Base-by-base conservation (phyloP, 2,888 invertebrate genomes). In the Byasa hedistus region DNA sequence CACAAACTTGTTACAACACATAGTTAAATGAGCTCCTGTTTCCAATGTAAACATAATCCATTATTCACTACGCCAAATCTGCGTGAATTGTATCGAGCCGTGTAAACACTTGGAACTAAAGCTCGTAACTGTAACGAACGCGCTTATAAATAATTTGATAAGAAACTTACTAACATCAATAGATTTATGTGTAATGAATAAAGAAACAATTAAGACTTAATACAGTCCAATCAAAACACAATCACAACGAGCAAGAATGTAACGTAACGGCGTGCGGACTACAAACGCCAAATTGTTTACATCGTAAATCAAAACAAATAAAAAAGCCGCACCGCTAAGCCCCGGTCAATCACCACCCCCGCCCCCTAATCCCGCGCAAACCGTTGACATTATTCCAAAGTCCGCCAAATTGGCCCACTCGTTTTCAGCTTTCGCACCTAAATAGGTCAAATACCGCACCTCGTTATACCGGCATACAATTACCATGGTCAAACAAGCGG, bases 401-500 rank as follows among this genome's bases (percentile, higher is more conserved):
- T 48, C 48, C 48, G 48, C n/a, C 48, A 22, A 36, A 64, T 58
- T 54, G 17, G 17, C 21, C 61, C 52, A 0, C 52, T 23, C 56
- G 23, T 57, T 57, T 57, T 57, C 23, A 66, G 21, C 57, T 61
- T 57, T 57, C 52, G 61, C 57, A 57, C 48, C n/a, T 59, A 67
- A 69, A 67, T 69, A 69, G 73, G 72, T 70, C 70, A 69, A 51
- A 48, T 52, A 36, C 65, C 64, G 52, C 64, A 65, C 64, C 66
- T 66, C 69, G 68, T 70, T 64, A 68, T 68, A 65, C 65, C 57
- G 71, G 77, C 65, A 69, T 74, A 81, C 77, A 79, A 81, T 79
- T 76, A 72, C 70, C 68, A 71, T 65, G 59, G 71, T 71, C 69
- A 75, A 78, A 77, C 75, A 80, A 81, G 79, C 75, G 73, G 75